A percentile compares a stretch with the other conserved stretches of the same genome.
Conservation (phyloP, 2,888 invertebrate genomes). For the Standfussiana lucernea region DNA sequence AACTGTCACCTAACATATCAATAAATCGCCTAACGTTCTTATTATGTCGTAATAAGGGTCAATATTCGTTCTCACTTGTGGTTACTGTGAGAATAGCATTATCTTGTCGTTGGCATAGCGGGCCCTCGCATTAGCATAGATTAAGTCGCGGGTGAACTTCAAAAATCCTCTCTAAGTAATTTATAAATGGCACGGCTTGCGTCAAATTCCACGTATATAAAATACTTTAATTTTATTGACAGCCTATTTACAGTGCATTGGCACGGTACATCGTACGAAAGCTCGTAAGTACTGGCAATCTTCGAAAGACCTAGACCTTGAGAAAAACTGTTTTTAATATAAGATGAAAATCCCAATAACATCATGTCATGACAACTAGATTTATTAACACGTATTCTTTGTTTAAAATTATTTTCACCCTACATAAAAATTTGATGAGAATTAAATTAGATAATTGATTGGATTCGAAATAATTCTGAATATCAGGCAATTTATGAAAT, state of each 20-base stretch:
- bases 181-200: slow-evolving; percentile 43
- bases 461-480: background rate
- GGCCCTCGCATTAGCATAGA: slow-evolving; percentile 62
- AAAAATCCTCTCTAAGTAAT: slow-evolving; percentile 50
- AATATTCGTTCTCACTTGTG: slow-evolving; percentile 17
- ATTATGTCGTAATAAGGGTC: slow-evolving; percentile 37
- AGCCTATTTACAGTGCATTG: slow-evolving; percentile 37
- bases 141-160: slow-evolving; percentile 39
- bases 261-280: background rate
- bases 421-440: too few relatives aligned
- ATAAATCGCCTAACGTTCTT: slow-evolving; percentile 22
- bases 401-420: background rate
- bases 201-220: slow-evolving; percentile 33
- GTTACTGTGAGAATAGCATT: background rate
- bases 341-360: background rate
- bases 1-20: slow-evolving; percentile 10
- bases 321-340: too few relatives aligned
- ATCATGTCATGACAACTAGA: background rate
- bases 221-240: slow-evolving; percentile 25
- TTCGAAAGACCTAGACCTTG: too few relatives aligned
- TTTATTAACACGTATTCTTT: background rate
- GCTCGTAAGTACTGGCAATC: background rate
- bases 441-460: too few relatives aligned
- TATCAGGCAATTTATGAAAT: background rate
- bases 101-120: slow-evolving; percentile 51